phyloP scores from a whole-genome alignment of 2,113 vertebrate genomes.

The Oreocharis arfaki region DNA sequence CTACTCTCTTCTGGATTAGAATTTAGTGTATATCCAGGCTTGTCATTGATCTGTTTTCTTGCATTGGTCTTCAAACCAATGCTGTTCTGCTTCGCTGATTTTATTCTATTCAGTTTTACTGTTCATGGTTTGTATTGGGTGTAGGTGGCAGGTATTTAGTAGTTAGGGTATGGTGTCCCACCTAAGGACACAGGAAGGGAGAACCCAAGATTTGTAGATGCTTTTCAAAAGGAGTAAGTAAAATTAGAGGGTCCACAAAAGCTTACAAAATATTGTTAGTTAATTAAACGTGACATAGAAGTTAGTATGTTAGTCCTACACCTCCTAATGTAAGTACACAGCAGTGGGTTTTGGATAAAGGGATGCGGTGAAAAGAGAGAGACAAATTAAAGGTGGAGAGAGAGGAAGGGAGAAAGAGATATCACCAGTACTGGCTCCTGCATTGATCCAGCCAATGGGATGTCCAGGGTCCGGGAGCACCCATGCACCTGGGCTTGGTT shows the following conservation, averaged over 20 bases:
- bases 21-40: neutral
- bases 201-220: too few relatives aligned
- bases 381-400: neutral
- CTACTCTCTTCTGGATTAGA: neutral
- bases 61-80: neutral
- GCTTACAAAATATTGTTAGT: neutral
- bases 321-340: neutral
- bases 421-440: neutral
- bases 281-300: accelerated
- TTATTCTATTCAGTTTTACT: neutral
- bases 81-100: neutral
- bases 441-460: neutral
- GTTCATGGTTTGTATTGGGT: neutral
- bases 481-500: neutral
- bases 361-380: neutral
- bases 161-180: neutral
- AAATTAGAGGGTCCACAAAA: neutral
- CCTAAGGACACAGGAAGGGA: neutral
- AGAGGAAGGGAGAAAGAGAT: neutral
- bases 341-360: neutral
- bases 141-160: neutral
- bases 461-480: accelerated
- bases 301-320: neutral
- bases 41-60: neutral
- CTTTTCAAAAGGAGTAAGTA: neutral